Conservation (phyloP, 2,888 invertebrate species). For the Villa cingulata region DNA sequence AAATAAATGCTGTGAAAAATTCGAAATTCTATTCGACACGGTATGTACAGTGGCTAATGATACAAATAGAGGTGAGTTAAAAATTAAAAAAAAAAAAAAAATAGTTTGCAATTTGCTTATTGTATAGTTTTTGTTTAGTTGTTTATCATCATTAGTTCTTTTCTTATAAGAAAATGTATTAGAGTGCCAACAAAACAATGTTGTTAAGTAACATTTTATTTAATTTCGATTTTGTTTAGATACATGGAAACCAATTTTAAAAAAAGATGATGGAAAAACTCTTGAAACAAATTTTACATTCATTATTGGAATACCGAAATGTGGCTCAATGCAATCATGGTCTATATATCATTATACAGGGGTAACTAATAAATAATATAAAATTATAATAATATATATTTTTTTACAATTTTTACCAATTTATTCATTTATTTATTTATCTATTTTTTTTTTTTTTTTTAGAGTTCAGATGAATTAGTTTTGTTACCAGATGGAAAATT, state of each 20-base stretch:
- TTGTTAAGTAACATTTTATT: too few species aligned
- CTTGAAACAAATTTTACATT: slow-evolving; percentile 43
- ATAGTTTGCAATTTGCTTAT: too few species aligned
- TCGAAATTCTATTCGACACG: slow-evolving; percentile 55
- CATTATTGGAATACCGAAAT: slow-evolving; percentile 52
- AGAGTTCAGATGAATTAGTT: slow-evolving; percentile 41
- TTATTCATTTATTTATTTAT: too few species aligned
- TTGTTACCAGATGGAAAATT: slow-evolving; percentile 57
- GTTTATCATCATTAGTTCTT: too few species aligned
- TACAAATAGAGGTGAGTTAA: slow-evolving; percentile 42
- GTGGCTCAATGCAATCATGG: slow-evolving; percentile 55
- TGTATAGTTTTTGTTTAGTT: not conserved
- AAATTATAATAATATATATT: too few species aligned
- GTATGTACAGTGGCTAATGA: slow-evolving; percentile 49
- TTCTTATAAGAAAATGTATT: too few species aligned
- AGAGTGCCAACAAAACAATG: too few species aligned
- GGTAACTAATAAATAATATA: too few species aligned
- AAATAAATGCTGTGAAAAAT: slow-evolving; percentile 65
- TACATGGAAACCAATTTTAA: slow-evolving; percentile 49
- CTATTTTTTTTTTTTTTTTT: slow-evolving; percentile 15
- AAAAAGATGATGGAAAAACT: slow-evolving; percentile 46
- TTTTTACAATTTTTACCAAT: too few species aligned
- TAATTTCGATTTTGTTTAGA: slow-evolving; percentile 22
- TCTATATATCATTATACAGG: slow-evolving; percentile 45
- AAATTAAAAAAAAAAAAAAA: too few species aligned